Base-by-base conservation (phyloP, 2,888 invertebrate species). In the Pachycephus smyrnensis region DNA sequence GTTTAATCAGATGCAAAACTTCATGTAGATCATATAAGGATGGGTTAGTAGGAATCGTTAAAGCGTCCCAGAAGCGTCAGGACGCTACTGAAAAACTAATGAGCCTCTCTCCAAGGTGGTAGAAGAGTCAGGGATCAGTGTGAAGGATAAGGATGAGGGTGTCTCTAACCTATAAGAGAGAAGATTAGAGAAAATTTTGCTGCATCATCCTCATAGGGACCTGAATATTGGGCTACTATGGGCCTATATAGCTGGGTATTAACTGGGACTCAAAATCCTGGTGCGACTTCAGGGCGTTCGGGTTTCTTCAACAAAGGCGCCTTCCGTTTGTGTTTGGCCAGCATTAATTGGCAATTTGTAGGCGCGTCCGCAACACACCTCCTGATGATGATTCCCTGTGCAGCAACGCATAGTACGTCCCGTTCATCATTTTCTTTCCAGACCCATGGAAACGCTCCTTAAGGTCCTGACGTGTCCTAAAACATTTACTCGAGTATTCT, bases 321-420 rank as follows among this genome's bases (percentile, higher is more conserved):
- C 35, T 69, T 73, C 68, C 37, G 79, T 76, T 79, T 79, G 76
- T 74, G 69, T 79, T 79, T 79, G 76, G 76, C 76, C 69, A 69
- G 74, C 55, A 74, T 76, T 79, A 76, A 79, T 79, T 79, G 76
- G 55, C 79, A 74, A 79, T 76, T 79, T 79, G 73, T 73, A 6
- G 36, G 76, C 76, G 73, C 75, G 76, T 80, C 80, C 80, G 80
- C 81, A 75, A 80, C 81, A 30, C 79, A 77, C 81, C 74, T 55
- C 23, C 40, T 6, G 40, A 55, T 55, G 40, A 55, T 40, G 15
- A 4, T 55, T 55, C 40, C 9, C 23, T 23, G 1, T 9, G 23
- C 23, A 23, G 0, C 2, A 15, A 55, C 40, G 4, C 15, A 15
- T 4, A 2, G 40, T 40, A 15, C 6, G 1, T 15, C 4, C 4